Evolutionary conservation across 2,888 invertebrate genomes (phyloP), one percentile per base, ranked within the genome.

Genomic region (Marasmarcha lunaedactyla): DNA sequence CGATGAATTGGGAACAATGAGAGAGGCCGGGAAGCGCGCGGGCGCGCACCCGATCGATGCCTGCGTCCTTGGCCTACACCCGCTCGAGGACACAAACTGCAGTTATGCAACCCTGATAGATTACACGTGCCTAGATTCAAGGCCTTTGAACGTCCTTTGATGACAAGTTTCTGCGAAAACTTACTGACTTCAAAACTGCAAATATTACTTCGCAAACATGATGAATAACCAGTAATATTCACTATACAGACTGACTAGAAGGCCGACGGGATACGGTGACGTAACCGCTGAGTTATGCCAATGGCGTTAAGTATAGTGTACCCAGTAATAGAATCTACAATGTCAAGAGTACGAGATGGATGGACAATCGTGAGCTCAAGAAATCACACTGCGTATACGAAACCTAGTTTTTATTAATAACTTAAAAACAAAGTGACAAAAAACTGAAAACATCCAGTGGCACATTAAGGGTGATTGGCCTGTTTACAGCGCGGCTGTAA

Each of bases 41-140:
- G 44, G 44, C 48, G 45, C 49, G 42, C 45, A 51, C 44, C 50
- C 48, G 63, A 67, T 67, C 79, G 64, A 76, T 78, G 60, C 56
- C 14, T 62, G 55, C 70, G 78, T 71, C 79, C 81, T 79, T 79
- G 81, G 78, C 71, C 77, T 62, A 58, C 68, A 20, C 20, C 20
- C 62, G 51, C 63, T 63, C 67, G 51, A 52, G 44, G 52, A 64
- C 65, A 69, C 70, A 68, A 68, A 55, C 57, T 55, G 58, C 49
- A 30, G 11, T 11, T 30, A n/a, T 3, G n/a, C n/a, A n/a, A 30
- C 2, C 30, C 30, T 11, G 30, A 30, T 30, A 30, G 2, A 30
- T 10, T 30, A n/a, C 30, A 30, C 30, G 30, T 30, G 30, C 30
- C 30, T 7, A n/a, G 30, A 30, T 30, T 30, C 30, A 30, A 30